Base-by-base conservation (phyloP, 2,113 vertebrate genomes). In the Sterrhoptilus dennistouni region DNA sequence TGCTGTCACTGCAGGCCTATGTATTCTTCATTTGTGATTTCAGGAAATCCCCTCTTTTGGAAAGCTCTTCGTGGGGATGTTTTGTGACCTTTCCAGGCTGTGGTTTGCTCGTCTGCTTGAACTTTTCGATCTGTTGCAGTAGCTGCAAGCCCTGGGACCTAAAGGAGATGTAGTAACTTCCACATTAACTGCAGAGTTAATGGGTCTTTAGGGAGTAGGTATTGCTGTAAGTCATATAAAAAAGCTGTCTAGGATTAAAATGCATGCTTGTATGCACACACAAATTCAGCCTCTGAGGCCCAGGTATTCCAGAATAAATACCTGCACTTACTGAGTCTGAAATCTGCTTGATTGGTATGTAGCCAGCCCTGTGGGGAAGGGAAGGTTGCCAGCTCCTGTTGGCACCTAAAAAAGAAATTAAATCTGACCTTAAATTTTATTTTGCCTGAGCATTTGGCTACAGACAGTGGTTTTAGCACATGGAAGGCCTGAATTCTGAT, bases 21-120 rank as follows among this genome's bases (percentile, higher is more conserved):
- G 35, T 27, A 1, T 63, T 89, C 69, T 87, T 50, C 59, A 29
- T 68, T 76, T 1, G 1, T 89, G 65, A 59, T 85, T 64, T 65
- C 61, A 76, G 82, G 93, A 96, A 97, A 91, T 95, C 75, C 93
- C 94, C 66, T 95, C 66, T 76, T 90, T 68, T 77, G 45, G 59
- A 61, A 96, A 77, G 50, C 78, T 79, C 44, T 53, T 83, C 42
- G 42, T 83, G 72, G 29, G 83, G 76, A 12, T 93, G 71, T 87
- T 94, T 57, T 82, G 40, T 95, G 93, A 93, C 70, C 63, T 96
- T 82, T 89, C 8, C 33, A 38, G 57, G 56, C 66, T 79, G 87
- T 52, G 65, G 17, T 35, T 94, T 75, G n/a, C 28, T 53, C 24
- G 6, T 78, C 44, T 91, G 78, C 53, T 71, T 60, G 56, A 28